Evolutionary conservation across 2,888 invertebrate species (phyloP).

Genomic region (Rhagonycha lutea): DNA sequence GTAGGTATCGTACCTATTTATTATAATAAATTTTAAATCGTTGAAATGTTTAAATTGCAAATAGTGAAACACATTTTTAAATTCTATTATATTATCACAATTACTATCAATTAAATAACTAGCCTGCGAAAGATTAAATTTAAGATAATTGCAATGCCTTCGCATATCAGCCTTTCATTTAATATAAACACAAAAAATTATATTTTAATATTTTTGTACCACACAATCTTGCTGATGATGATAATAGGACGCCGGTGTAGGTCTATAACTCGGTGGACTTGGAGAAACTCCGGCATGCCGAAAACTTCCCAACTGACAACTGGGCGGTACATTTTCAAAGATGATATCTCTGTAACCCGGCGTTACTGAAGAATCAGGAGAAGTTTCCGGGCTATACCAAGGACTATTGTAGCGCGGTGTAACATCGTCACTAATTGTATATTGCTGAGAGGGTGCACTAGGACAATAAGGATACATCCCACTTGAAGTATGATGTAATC

Average conservation of each 20-base stretch:
- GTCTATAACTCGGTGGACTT: slow-evolving; percentile 59
- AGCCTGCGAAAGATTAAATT: not conserved
- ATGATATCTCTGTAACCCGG: slow-evolving; percentile 51
- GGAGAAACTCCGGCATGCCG: slow-evolving; percentile 59
- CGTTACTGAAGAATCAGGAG: slow-evolving; percentile 45
- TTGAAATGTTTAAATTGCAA: slow-evolving; percentile 1
- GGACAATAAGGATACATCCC: slow-evolving; percentile 62
- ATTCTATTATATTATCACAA: not conserved
- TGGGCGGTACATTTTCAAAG: slow-evolving; percentile 53
- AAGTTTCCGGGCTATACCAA: slow-evolving; percentile 61
- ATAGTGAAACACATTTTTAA: not conserved
- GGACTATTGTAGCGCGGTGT: slow-evolving; percentile 56
- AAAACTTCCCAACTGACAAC: slow-evolving; percentile 54
- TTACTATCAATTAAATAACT: not conserved
- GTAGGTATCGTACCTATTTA: not conserved
- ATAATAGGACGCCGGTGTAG: slow-evolving; percentile 59
- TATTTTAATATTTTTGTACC: slow-evolving; percentile 54
- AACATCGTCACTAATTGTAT: slow-evolving; percentile 48
- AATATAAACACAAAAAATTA: slow-evolving; percentile 8
- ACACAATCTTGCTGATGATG: slow-evolving; percentile 68
- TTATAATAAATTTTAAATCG: not conserved
- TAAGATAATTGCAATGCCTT: not conserved
- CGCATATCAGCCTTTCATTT: not conserved
- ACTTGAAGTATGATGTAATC: slow-evolving; percentile 55
- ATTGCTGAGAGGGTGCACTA: slow-evolving; percentile 51